A percentile compares a stretch with the other conserved stretches of the same genome.
Conservation (phyloP, 2,888 invertebrate species). For the Plagodis dolabraria region DNA sequence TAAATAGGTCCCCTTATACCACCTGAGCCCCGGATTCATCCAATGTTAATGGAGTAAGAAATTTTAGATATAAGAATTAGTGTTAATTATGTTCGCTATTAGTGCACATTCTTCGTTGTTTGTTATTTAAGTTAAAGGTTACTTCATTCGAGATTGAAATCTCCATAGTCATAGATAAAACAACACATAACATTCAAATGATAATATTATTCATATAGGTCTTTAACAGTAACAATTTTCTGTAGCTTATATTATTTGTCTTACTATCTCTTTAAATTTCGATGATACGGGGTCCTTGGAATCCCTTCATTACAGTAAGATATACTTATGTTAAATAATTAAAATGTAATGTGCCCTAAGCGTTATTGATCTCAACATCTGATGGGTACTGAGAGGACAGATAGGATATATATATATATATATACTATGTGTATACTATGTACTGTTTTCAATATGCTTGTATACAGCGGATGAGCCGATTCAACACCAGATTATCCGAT, state of each 20-base stretch:
- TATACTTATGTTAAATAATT: not conserved
- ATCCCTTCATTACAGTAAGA: constrained; percentile 13
- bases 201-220: no score
- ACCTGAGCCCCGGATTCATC: constrained; percentile 18
- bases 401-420: not conserved
- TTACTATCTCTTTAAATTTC: not conserved
- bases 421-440: no score
- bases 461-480: no score
- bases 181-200: no score
- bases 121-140: no score
- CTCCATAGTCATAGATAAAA: no score
- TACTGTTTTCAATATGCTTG: not conserved
- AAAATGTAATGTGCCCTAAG: constrained; percentile 9
- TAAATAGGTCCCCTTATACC: constrained; percentile 37
- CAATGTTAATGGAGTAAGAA: not conserved
- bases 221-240: no score
- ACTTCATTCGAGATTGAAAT: no score
- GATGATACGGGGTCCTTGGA: constrained; percentile 12
- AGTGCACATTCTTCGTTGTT: no score
- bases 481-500: no score
- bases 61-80: not conserved
- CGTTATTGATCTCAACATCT: constrained; percentile 3
- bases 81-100: no score
- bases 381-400: constrained; percentile 17
- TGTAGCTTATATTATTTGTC: not conserved